Conservation (phyloP, 1,140 invertebrate genomes). For the Danaus plexippus region DNA sequence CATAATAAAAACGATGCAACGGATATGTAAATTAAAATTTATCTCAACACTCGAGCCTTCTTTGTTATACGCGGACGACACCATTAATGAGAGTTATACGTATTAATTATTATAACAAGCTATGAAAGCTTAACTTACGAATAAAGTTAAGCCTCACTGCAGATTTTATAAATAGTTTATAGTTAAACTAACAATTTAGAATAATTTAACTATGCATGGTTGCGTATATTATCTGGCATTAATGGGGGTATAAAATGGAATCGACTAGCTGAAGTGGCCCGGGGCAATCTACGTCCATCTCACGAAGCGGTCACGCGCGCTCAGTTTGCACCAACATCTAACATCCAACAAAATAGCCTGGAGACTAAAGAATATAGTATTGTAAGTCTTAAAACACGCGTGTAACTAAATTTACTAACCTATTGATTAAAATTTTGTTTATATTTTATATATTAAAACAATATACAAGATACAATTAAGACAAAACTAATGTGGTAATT, state of each 20-base stretch:
- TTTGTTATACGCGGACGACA: too few species aligned
- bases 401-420: too few species aligned
- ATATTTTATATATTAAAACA: too few species aligned
- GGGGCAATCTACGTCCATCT: constrained; percentile 25
- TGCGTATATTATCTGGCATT: too few species aligned
- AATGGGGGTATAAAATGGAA: constrained; percentile 3
- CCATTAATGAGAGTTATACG: too few species aligned
- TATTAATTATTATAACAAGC: too few species aligned
- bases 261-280: constrained; percentile 9
- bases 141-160: too few species aligned
- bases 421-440: too few species aligned
- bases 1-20: constrained; percentile 5
- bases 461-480: too few species aligned
- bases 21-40: constrained; percentile 15
- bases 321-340: constrained; percentile 25
- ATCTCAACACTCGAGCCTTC: constrained; percentile 1
- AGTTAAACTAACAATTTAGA: constrained; percentile 11
- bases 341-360: constrained; percentile 5
- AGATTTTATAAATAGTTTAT: too few species aligned
- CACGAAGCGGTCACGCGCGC: constrained; percentile 39
- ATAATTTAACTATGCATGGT: constrained; percentile 9
- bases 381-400: constrained; percentile 7
- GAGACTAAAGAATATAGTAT: constrained; percentile 5
- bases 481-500: too few species aligned
- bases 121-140: too few species aligned